Base-by-base conservation (phyloP, 2,797 vertebrate genomes). In the Amblyraja radiata region DNA sequence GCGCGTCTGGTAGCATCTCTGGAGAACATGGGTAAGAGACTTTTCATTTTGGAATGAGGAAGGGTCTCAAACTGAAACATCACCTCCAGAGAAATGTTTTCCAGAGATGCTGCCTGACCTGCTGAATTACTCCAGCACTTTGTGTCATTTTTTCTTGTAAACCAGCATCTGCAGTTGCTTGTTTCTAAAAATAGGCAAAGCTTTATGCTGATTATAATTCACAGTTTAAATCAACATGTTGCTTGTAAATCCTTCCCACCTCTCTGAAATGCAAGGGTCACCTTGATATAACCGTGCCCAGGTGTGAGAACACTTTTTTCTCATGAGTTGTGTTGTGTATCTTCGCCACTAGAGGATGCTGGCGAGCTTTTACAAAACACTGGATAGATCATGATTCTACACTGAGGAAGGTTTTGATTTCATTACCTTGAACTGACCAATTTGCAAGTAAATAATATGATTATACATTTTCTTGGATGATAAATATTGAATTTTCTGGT, bases 281-380 rank as follows among this genome's bases (percentile, higher is more conserved):
- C 9, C 36, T 65, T 88, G 84, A 90, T 71, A 16, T 71, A 39
- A 36, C 65, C 32, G 36, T 71, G 61, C 9, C 2, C 21, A 73
- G 36, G 36, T 39, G 88, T 25, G n/a, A 68, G 28, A 54, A 16
- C 11, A 1, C 71, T 90, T 36, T 71, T 74, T 28, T 16, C 39
- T 92, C 8, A 25, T 28, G 11, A 39, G 36, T 18, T 39, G 32
- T 86, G 65, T 65, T 28, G 23, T 28, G 5, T 1, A 0, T 6
- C 23, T 39, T 92, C 9, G 76, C 68, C 90, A 73, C 68, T 92
- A 92, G 90, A 74, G 68, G 90, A 71, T 92, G 90, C 71, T 92
- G 90, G 76, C 23, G 25, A 76, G 71, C 84, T 63, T 88, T 65
- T 68, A 36, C 21, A 23, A 88, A 68, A 88, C 1, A 32, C 39